Conservation (phyloP, 2,888 invertebrate species). For the Drosophila emarginata region DNA sequence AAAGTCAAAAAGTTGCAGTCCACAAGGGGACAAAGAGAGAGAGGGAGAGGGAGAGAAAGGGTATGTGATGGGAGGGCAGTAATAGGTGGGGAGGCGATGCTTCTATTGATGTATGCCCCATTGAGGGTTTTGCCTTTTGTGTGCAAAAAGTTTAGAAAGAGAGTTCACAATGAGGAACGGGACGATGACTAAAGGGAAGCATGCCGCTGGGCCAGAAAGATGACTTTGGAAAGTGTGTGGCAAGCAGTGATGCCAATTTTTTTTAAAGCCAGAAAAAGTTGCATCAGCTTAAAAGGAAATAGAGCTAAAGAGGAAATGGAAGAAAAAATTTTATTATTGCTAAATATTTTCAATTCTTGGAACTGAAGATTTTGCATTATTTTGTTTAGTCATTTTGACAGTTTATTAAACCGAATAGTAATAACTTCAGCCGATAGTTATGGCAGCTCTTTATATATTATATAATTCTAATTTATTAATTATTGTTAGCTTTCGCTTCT, state of each 20-base stretch:
- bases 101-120: slow-evolving; percentile 10
- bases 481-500: too few species aligned
- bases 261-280: neutral
- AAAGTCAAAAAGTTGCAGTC: slow-evolving; percentile 74
- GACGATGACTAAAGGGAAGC: neutral
- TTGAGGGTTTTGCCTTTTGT: slow-evolving; percentile 12
- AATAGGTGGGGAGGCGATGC: slow-evolving; percentile 1
- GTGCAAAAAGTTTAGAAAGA: slow-evolving; percentile 50
- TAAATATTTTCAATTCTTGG: too few species aligned
- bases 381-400: too few species aligned
- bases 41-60: neutral
- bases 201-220: slow-evolving; percentile 8
- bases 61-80: neutral
- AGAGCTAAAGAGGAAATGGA: too few species aligned
- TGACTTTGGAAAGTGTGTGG: neutral
- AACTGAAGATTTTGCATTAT: too few species aligned
- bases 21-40: slow-evolving; percentile 14
- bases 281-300: neutral
- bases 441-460: too few species aligned
- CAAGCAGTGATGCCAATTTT: too few species aligned
- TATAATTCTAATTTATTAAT: too few species aligned
- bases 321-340: too few species aligned
- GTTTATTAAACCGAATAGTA: too few species aligned
- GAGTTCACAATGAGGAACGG: slow-evolving; percentile 17
- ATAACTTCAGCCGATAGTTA: too few species aligned